Base-by-base conservation (phyloP, 2,113 vertebrate species). In the Gadus macrocephalus region DNA sequence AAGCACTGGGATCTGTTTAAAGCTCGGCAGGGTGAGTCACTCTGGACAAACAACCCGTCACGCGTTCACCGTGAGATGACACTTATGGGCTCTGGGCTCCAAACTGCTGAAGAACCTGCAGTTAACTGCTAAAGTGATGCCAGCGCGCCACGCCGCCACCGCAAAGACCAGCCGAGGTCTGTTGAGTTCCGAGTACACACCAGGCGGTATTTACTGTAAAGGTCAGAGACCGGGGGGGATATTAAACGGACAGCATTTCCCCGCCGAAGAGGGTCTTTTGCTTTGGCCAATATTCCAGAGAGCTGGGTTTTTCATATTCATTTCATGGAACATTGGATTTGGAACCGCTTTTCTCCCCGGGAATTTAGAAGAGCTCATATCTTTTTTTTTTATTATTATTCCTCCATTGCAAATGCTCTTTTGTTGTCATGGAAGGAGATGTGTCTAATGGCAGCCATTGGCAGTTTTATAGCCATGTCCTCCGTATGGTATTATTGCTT, bases 281-380 rank as follows among this genome's bases (percentile, higher is more conserved):
- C 77, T 72, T 67, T 66, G 61, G 61, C 64, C 75, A 78, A 87
- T 79, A 81, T 80, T 88, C 73, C 71, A 76, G 76, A 65, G 67
- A 71, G 72, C 62, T 75, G 76, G 77, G 75, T 83, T 87, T 90
- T 87, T 87, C 83, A 86, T 89, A 90, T 87, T 88, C 78, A 88
- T 92, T 91, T 90, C 80, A 90, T 88, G 88, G 83, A 87, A 90
- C 85, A 88, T 91, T 91, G 89, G 82, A 89, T 86, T 90, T 79
- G 68, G 71, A 83, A 76, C 67, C 79, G 71, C 66, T 81, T 82
- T 80, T 86, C 71, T 68, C 72, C 42, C 66, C 15, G 55, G 55
- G n/a, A n/a, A 16, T 17, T 16, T 5, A 17, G 55, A 42, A 81
- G 75, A 74, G 78, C 65, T 78, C 83, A 55, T 62, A 80, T 62